phyloP scores from a whole-genome alignment of 1,140 invertebrate species.

The Homalodisca vitripennis region DNA sequence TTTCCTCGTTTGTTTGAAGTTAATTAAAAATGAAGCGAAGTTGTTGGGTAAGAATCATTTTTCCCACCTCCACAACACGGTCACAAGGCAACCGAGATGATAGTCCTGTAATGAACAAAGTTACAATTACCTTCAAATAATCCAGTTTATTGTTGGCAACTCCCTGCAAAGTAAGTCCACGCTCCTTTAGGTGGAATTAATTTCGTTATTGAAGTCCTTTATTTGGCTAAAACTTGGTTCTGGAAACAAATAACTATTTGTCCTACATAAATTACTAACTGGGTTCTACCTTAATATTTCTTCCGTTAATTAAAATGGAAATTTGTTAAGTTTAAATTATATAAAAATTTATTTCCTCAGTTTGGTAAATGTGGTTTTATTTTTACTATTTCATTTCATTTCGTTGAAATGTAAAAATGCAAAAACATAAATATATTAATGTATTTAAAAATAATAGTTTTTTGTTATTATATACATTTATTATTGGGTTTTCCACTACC shows the following conservation, averaged over 20 bases:
- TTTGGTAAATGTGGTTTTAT: not conserved
- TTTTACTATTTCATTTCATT: not conserved
- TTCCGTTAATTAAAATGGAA: not conserved
- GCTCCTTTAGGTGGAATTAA: not conserved
- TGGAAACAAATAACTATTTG: not conserved
- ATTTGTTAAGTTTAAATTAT: not conserved
- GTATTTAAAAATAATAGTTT: no score
- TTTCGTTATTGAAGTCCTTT: conserved; percentile 2
- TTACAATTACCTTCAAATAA: conserved; percentile 7
- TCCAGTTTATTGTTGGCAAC: not conserved
- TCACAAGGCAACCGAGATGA: no score
- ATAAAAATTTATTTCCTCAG: not conserved
- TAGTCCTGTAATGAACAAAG: no score
- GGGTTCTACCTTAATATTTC: not conserved
- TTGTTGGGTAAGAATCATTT: no score
- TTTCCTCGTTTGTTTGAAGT: no score
- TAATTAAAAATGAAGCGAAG: no score
- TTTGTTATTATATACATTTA: no score
- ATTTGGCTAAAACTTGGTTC: not conserved
- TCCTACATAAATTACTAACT: not conserved
- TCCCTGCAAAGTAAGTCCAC: not conserved
- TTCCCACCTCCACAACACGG: no score
- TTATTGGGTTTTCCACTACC: no score
- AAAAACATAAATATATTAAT: not conserved
- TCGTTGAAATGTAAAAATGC: not conserved